A percentile compares a stretch with the other conserved stretches of the same genome.
These are phyloP conservation scores for Lucilia sericata DNA, from an alignment of 1,140 invertebrate genomes.

Conservation along the genomic window DNA sequence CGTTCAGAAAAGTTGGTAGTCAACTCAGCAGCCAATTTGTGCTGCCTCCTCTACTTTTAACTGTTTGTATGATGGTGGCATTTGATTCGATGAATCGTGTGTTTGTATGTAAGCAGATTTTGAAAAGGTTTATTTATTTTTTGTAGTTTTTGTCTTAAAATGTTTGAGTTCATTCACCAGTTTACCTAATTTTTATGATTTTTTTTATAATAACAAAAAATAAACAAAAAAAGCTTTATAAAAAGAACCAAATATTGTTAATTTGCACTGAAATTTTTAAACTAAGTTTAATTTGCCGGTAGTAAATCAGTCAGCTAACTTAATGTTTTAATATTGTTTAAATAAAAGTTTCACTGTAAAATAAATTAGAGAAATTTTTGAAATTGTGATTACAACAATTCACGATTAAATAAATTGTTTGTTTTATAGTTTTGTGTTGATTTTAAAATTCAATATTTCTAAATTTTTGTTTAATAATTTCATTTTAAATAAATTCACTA, in stretches of 20 bases:
- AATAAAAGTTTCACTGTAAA: too few species aligned
- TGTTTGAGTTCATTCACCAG: constrained; percentile 32
- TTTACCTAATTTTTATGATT: constrained; percentile 26
- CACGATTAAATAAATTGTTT: too few species aligned
- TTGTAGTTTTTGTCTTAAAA: constrained; percentile 6
- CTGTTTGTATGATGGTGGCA: background rate
- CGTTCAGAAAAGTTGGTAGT: background rate
- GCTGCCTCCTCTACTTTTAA: background rate
- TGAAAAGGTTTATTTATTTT: background rate
- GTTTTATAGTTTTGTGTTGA: too few species aligned
- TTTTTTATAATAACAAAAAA: background rate
- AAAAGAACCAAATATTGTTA: too few species aligned
- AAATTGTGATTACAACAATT: too few species aligned
- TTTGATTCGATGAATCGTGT: background rate
- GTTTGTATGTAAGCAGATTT: background rate
- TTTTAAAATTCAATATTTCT: too few species aligned
- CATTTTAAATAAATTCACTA: background rate
- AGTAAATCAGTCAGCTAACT: too few species aligned
- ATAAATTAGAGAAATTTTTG: too few species aligned
- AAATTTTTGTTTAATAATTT: too few species aligned
- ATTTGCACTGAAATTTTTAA: too few species aligned
- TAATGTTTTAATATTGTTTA: too few species aligned
- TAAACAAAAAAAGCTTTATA: background rate
- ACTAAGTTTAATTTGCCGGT: too few species aligned
- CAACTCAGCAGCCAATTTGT: background rate